A percentile compares a stretch with the other conserved stretches of the same genome.
phyloP scores from a whole-genome alignment of 2,113 vertebrate species.

The Catharus fuscescens region DNA sequence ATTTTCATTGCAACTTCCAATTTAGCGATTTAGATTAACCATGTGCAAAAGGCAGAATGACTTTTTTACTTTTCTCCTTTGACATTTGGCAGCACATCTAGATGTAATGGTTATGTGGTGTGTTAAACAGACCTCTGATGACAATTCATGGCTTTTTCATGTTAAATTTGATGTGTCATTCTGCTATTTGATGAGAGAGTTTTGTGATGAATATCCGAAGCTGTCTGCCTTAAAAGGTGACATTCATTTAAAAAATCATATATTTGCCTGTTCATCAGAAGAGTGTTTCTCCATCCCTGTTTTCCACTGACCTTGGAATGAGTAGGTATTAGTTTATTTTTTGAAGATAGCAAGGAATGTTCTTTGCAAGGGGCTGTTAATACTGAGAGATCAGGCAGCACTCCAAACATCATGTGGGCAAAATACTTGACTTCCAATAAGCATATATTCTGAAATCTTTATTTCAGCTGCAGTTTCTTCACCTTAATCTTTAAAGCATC shows the following conservation, averaged over 20 bases:
- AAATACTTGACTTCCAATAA: constrained; percentile 34
- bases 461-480: not conserved
- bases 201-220: not conserved
- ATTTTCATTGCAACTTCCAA: constrained; percentile 32
- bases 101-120: not conserved
- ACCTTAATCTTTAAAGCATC: not conserved
- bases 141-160: not conserved
- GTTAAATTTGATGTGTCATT: not conserved
- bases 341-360: not conserved
- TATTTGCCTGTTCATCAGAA: not conserved
- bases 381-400: constrained; percentile 4
- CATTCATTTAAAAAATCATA: not conserved
- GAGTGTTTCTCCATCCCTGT: not conserved
- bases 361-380: not conserved
- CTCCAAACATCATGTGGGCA: constrained; percentile 1
- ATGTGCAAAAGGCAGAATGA: constrained; percentile 14
- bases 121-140: not conserved
- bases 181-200: not conserved
- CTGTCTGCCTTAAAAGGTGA: not conserved
- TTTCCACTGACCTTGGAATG: constrained; percentile 21
- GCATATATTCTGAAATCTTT: not conserved
- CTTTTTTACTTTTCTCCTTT: constrained; percentile 9
- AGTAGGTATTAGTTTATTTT: constrained; percentile 6
- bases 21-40: constrained; percentile 33
- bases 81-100: not conserved